Evolutionary conservation across 1,140 invertebrate species (phyloP), one percentile per base, ranked within the genome.

Genomic region (Drosophila mauritiana): DNA sequence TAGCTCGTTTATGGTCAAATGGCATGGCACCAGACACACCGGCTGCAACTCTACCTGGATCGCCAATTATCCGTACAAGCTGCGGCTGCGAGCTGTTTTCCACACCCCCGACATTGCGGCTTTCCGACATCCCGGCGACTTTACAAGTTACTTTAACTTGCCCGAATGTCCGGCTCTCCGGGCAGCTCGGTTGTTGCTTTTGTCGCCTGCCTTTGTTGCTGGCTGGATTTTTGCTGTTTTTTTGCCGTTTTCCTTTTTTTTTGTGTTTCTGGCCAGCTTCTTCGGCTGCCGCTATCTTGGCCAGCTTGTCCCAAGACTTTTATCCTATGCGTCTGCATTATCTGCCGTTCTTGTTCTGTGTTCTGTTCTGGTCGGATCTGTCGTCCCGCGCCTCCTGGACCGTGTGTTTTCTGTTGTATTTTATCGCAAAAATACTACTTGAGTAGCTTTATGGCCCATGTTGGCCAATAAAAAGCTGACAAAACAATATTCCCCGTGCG

Each of bases 361-460:
- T 37, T 45, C 56, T 54, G 27, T 22, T 48, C 52, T 20, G 39
- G 25, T 37, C 46, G 57, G 45, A 27, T 46, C 36, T 31, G 17
- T 34, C 17, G 53, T 63, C 39, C 49, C 56, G 42, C 37, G 57
- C 59, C 72, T 56, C 49, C 39, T 62, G 48, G 55, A 20, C 75
- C 31, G 46, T 20, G 39, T 56, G 70, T 81, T 77, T 76, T 75
- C 73, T 75, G 84, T 89, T 89, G 84, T 89, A 89, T 89, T 89
- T 89, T 89, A 89, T 89, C 84, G 84, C 84, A 89, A 89, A 89
- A 84, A 89, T 89, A 89, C 84, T 89, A 89, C 84, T 89, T 89
- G 84, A 89, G 84, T 89, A 89, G 84, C 84, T 89, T 86, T 89
- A 89, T 89, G 84, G 77, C 80, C 73, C 80, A 89, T 89, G 84